These are phyloP conservation scores for Cephus pulcher DNA, from an alignment of 2,888 invertebrate species.

Conservation along the genomic window DNA sequence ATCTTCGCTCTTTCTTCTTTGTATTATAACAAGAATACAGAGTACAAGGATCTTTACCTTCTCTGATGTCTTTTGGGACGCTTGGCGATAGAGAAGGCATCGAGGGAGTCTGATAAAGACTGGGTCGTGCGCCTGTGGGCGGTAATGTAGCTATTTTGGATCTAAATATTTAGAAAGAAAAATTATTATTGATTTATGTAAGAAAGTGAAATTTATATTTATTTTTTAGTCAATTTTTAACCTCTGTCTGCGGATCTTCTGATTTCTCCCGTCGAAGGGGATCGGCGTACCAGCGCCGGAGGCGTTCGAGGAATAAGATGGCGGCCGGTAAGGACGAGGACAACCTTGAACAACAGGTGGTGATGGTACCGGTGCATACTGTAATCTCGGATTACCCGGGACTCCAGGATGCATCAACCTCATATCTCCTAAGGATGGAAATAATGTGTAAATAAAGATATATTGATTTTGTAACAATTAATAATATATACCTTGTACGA, in stretches of 20 bases:
- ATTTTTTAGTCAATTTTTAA: slow-evolving; percentile 23
- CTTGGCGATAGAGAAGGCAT: slow-evolving; percentile 57
- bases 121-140: slow-evolving; percentile 54
- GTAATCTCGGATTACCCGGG: slow-evolving; percentile 56
- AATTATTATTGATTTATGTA: not conserved
- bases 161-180: slow-evolving; percentile 39
- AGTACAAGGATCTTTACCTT: slow-evolving; percentile 46
- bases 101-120: slow-evolving; percentile 60
- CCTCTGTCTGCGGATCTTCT: slow-evolving; percentile 63
- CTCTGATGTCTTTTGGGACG: slow-evolving; percentile 60
- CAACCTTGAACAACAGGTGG: slow-evolving; percentile 62
- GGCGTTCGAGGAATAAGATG: slow-evolving; percentile 59
- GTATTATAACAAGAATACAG: not conserved
- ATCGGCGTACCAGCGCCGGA: slow-evolving; percentile 58
- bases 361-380: slow-evolving; percentile 60
- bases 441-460: not conserved
- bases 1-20: not conserved
- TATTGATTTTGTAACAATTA: not conserved
- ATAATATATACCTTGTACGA: slow-evolving; percentile 54
- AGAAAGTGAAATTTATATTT: not conserved
- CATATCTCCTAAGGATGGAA: slow-evolving; percentile 48
- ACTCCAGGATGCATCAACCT: slow-evolving; percentile 63
- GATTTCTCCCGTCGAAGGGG: slow-evolving; percentile 58
- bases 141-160: slow-evolving; percentile 60
- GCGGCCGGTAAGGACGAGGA: slow-evolving; percentile 58